Conservation (phyloP, 2,888 invertebrate species). For the Neoscelio sp. region DNA sequence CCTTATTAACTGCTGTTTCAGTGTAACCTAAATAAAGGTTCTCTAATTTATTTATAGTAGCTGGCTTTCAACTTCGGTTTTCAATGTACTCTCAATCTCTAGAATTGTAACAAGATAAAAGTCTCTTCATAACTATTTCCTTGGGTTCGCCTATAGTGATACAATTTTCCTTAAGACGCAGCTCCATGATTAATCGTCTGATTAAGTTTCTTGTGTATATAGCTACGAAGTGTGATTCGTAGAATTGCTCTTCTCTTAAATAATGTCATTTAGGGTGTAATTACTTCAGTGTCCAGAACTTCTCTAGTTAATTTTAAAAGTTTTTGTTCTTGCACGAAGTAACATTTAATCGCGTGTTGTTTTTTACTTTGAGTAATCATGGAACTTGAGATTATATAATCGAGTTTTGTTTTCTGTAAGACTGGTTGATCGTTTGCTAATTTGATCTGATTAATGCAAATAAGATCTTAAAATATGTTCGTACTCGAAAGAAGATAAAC, state of each 20-base stretch:
- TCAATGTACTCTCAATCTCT: too few species aligned
- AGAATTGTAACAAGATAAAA: too few species aligned
- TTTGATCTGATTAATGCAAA: constrained; percentile 2
- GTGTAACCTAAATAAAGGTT: too few species aligned
- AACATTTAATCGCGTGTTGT: neutral
- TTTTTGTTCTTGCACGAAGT: neutral
- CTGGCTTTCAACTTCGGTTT: too few species aligned
- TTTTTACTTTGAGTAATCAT: too few species aligned
- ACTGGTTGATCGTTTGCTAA: neutral
- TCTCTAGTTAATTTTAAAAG: constrained; percentile 20
- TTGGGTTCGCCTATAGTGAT: constrained; percentile 50
- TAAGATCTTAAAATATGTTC: constrained; percentile 10
- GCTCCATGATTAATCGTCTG: constrained; percentile 53
- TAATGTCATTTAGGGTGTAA: neutral
- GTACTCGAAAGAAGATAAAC: constrained; percentile 45
- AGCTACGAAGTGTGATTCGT: constrained; percentile 42
- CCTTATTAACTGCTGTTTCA: too few species aligned
- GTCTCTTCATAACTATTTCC: constrained; percentile 45
- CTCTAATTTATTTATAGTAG: too few species aligned
- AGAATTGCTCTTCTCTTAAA: constrained; percentile 29
- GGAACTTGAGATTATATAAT: constrained; percentile 11
- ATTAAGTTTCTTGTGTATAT: constrained; percentile 10
- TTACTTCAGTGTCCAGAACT: constrained; percentile 46
- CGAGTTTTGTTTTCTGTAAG: constrained; percentile 14
- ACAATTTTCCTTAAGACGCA: constrained; percentile 26